phyloP scores from a whole-genome alignment of 2,888 invertebrate genomes.

The Himalopsyche kuldschensis region DNA sequence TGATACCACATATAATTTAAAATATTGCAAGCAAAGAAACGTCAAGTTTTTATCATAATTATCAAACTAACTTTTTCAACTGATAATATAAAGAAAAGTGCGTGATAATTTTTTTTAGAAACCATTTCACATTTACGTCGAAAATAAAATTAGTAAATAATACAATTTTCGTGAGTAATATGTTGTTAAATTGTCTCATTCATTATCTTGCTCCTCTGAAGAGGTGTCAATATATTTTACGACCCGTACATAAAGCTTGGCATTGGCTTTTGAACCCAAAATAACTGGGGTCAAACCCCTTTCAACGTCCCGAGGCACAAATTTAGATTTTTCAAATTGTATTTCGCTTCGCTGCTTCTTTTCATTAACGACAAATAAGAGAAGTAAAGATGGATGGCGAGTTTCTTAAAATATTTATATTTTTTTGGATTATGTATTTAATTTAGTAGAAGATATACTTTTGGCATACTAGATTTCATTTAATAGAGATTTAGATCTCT shows the following conservation, averaged over 20 bases:
- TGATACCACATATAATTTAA: not conserved
- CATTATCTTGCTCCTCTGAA: not conserved
- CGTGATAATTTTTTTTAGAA: too few species aligned
- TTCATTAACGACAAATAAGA: not conserved
- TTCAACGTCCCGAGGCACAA: not conserved
- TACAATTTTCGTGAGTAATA: not conserved
- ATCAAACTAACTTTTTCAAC: not conserved
- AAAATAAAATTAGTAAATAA: not conserved
- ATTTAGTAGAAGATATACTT: too few species aligned
- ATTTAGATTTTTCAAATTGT: not conserved
- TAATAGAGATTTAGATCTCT: too few species aligned
- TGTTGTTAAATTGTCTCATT: not conserved
- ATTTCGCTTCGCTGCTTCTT: not conserved
- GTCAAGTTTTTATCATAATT: not conserved
- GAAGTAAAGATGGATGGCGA: too few species aligned
- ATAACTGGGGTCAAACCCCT: not conserved
- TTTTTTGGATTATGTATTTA: too few species aligned
- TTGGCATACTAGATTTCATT: too few species aligned
- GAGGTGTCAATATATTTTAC: not conserved
- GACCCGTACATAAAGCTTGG: not conserved
- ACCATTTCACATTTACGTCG: not conserved
- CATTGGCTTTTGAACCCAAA: not conserved
- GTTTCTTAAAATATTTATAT: too few species aligned
- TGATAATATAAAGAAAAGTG: not conserved
- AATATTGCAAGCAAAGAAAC: not conserved